Evolutionary conservation across 2,113 vertebrate genomes (phyloP), one percentile per base, ranked within the genome.

Genomic region (Craseonycteris thonglongyai): DNA sequence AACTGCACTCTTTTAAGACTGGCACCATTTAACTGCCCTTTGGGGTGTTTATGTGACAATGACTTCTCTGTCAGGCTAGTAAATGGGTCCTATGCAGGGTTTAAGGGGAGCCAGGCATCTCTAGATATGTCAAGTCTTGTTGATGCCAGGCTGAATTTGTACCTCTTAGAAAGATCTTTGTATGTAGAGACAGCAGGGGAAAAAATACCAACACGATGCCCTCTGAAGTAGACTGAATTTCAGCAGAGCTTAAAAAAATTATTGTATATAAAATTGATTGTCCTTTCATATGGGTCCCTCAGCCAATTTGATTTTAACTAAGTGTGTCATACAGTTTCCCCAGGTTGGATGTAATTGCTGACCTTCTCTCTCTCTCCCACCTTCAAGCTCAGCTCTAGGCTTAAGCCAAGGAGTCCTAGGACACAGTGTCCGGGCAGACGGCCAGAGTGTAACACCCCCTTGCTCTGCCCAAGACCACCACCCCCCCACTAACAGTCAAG

Each of bases 401-500:
- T n/a, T 22, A 24, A 74, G 65, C 92, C 56, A 5, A 58, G 89
- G 49, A 51, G n/a, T n/a, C 51, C 63, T 40, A 72, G 75, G 42
- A 33, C 58, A 1, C 6, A 3, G 85, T 21, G 19, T 33, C 42
- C 24, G 0, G 65, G 18, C 30, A 40, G 11, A 45, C 12, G 0
- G 22, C 33, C 7, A 0, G 63, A 9, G 14, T 15, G 4, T 9
- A 72, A 38, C 6, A 69, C 93, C 93, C 15, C 0, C 94, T 66
- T 56, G 89, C 0, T 54, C 14, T 21, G 19, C n/a, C 21, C 2
- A 0, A 94, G 95, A 95, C n/a, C n/a, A n/a, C n/a, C n/a, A n/a
- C n/a, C n/a, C n/a, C n/a, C n/a, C n/a, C n/a, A n/a, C 75, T 95
- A 93, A 95, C 40, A 65, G 26, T 94, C 56, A 15, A 83, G 79